Conservation (phyloP, 2,888 invertebrate species). For the Isotomurus palustris region DNA sequence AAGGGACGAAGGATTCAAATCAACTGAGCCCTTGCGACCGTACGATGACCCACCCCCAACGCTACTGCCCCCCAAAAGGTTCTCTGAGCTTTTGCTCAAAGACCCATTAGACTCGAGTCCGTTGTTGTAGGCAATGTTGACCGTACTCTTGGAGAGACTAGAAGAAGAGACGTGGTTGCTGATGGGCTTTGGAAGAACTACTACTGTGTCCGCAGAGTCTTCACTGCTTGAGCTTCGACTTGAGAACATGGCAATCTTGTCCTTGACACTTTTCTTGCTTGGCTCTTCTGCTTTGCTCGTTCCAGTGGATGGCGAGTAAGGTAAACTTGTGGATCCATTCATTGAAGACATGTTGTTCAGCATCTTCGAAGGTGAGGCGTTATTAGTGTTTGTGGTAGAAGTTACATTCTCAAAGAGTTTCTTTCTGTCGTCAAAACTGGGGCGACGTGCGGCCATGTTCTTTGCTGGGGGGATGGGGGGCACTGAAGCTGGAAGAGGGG, state of each 20-base stretch:
- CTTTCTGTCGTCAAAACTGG: slow-evolving; percentile 42
- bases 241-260: slow-evolving; percentile 84
- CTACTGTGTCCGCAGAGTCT: slow-evolving; percentile 27
- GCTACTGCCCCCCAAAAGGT: slow-evolving; percentile 28
- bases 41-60: not conserved
- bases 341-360: slow-evolving; percentile 18
- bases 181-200: slow-evolving; percentile 35
- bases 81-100: slow-evolving; percentile 22
- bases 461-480: slow-evolving; percentile 48
- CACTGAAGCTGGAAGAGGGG: slow-evolving; percentile 50
- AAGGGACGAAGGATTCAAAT: not conserved
- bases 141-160: slow-evolving; percentile 24
- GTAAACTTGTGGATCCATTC: slow-evolving; percentile 18
- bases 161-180: slow-evolving; percentile 27
- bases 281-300: slow-evolving; percentile 60
- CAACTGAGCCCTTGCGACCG: slow-evolving; percentile 5
- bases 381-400: not conserved
- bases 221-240: slow-evolving; percentile 49
- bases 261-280: slow-evolving; percentile 74
- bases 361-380: no score
- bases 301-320: slow-evolving; percentile 9
- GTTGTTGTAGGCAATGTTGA: not conserved
- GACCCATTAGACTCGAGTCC: not conserved
- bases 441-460: slow-evolving; percentile 21
- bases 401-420: slow-evolving; percentile 32